Evolutionary conservation across 64 coral and sea anemone species (phyloP).

Genomic region (Actinia tenebrosa): DNA sequence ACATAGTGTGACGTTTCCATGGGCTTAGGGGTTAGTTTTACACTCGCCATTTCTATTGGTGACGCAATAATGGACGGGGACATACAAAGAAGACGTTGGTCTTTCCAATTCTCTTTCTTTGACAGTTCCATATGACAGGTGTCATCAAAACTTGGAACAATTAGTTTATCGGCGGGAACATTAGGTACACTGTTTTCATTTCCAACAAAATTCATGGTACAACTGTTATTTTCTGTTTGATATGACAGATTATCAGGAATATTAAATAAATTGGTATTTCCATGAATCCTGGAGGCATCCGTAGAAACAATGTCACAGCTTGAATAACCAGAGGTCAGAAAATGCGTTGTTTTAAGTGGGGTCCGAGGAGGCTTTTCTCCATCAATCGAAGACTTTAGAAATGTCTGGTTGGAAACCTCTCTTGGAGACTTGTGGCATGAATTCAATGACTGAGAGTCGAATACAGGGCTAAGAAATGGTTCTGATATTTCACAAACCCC

Average conservation of each 20-base stretch:
- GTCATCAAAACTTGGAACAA: background rate
- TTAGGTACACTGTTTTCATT: slow-evolving; percentile 5
- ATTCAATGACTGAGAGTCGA: background rate
- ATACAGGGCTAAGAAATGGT: background rate
- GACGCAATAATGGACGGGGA: background rate
- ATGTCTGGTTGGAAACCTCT: background rate
- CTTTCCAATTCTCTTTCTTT: background rate
- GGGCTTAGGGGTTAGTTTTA: slow-evolving; percentile 6
- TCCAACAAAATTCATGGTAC: background rate
- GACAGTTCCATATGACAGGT: background rate
- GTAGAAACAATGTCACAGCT: background rate
- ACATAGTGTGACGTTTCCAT: slow-evolving; percentile 14
- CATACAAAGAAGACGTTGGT: background rate
- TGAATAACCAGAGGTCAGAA: slow-evolving; percentile 9
- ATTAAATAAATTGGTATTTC: background rate
- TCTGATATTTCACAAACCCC: background rate
- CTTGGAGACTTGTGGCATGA: background rate
- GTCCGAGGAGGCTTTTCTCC: background rate
- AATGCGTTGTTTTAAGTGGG: background rate
- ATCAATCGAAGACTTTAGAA: background rate
- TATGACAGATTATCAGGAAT: background rate
- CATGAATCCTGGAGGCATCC: background rate
- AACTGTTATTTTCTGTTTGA: background rate
- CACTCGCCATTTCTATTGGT: background rate
- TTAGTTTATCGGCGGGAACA: background rate